Base-by-base conservation (phyloP, 2,888 invertebrate species). In the Vesta saturnalis region DNA sequence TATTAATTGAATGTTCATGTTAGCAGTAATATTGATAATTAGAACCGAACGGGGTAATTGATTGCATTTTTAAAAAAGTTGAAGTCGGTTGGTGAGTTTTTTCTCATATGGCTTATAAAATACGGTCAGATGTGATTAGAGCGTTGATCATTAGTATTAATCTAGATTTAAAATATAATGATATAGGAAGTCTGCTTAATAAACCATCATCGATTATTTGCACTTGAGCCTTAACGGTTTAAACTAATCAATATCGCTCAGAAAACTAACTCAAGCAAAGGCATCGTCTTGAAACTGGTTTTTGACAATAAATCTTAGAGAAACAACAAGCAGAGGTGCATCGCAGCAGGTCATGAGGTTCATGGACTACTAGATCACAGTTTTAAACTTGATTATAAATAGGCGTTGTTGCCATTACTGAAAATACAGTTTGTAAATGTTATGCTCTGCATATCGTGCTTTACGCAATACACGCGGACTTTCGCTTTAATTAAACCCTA, bases 331-430 rank as follows among this genome's bases (percentile, higher is more conserved):
- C 73, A 72, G 71, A 72, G 79, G 78, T 77, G 77, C 79, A 82
- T 82, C 81, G 77, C 79, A 77, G 77, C 83, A 81, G 83, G 82
- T 83, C 82, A 82, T 79, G 77, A 79, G 80, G 83, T 83, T 83
- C 83, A 83, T 80, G 83, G 82, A 83, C 82, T 82, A 82, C 82
- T 82, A 80, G 80, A 81, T 79, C 77, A 75, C 76, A 72, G 78
- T 77, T 69, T 47, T 0, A 23, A 52, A 23, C 68, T 63, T n/a
- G n/a, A n/a, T n/a, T n/a, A n/a, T n/a, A n/a, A n/a, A n/a, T n/a
- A n/a, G n/a, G n/a, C n/a, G n/a, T n/a, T n/a, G n/a, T n/a, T n/a
- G n/a, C n/a, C n/a, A n/a, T n/a, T n/a, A n/a, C n/a, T n/a, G n/a
- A n/a, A n/a, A n/a, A n/a, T n/a, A n/a, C n/a, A 62, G 54, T 49